Evolutionary conservation across 2,888 invertebrate genomes (phyloP).

Genomic region (Erannis defoliaria): DNA sequence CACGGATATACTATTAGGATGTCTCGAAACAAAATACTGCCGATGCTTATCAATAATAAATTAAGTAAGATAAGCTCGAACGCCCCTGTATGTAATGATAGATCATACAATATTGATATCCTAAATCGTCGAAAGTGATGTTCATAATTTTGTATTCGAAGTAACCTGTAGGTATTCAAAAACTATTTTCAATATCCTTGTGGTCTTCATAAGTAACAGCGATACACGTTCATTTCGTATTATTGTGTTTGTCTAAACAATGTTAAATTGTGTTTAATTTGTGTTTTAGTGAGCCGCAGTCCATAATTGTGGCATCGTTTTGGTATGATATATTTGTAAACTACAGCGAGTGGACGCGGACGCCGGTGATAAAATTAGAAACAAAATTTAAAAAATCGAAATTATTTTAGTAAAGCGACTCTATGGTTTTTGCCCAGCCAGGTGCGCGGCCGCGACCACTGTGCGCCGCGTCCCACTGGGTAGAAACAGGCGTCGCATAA

Average conservation of each 20-base stretch:
- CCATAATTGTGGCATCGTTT: slow-evolving; percentile 69
- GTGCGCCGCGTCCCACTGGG: slow-evolving; percentile 45
- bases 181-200: slow-evolving; percentile 82
- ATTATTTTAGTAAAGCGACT: slow-evolving; percentile 75
- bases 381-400: slow-evolving; percentile 82
- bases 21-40: slow-evolving; percentile 80
- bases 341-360: slow-evolving; percentile 82
- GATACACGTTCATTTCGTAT: slow-evolving; percentile 78
- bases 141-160: slow-evolving; percentile 74
- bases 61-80: slow-evolving; percentile 70
- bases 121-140: slow-evolving; percentile 38
- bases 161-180: slow-evolving; percentile 49
- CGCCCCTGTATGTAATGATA: slow-evolving; percentile 52
- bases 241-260: slow-evolving; percentile 65
- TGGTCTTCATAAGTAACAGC: slow-evolving; percentile 85
- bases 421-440: slow-evolving; percentile 50
- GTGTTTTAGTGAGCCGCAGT: slow-evolving; percentile 72
- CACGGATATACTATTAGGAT: slow-evolving; percentile 84
- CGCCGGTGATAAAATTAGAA: slow-evolving; percentile 83
- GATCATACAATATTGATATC: slow-evolving; percentile 44
- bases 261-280: slow-evolving; percentile 56
- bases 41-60: slow-evolving; percentile 73
- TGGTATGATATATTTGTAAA: slow-evolving; percentile 83
- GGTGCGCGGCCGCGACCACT: slow-evolving; percentile 44
- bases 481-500: slow-evolving; percentile 54